Evolutionary conservation across 2,888 invertebrate genomes (phyloP).

Genomic region (Tetropium fuscum): DNA sequence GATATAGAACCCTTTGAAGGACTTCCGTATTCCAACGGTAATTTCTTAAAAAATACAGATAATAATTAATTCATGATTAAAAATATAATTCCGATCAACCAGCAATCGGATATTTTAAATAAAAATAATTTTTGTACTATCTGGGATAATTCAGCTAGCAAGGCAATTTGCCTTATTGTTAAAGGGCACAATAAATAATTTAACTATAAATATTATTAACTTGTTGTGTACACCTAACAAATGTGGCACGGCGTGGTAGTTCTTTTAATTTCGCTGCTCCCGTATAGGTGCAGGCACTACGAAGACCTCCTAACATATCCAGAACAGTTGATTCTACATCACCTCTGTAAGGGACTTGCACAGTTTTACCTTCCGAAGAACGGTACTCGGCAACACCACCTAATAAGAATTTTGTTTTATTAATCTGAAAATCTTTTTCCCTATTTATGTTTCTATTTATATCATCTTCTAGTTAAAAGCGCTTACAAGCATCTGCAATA

Average conservation of each 20-base stretch:
- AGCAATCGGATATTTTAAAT: not conserved
- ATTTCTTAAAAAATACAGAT: constrained; percentile 10
- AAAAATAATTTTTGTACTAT: constrained; percentile 12
- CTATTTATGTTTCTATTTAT: too few species aligned
- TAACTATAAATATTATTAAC: constrained; percentile 76
- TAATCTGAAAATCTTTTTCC: too few species aligned
- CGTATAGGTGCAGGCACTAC: constrained; percentile 94
- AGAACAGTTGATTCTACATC: constrained; percentile 83
- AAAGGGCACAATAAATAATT: constrained; percentile 2
- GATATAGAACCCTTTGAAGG: too few species aligned
- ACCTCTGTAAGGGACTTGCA: constrained; percentile 88
- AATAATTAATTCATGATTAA: not conserved
- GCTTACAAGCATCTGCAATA: too few species aligned
- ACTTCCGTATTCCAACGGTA: too few species aligned
- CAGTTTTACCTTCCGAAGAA: constrained; percentile 93
- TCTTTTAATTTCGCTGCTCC: constrained; percentile 88
- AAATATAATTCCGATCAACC: not conserved
- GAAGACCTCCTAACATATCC: constrained; percentile 89
- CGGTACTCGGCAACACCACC: constrained; percentile 76
- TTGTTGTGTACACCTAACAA: constrained; percentile 92
- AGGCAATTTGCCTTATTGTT: constrained; percentile 13
- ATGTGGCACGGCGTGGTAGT: constrained; percentile 87
- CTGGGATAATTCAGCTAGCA: constrained; percentile 5
- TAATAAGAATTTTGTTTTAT: too few species aligned
- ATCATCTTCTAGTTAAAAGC: too few species aligned